A percentile compares a stretch with the other conserved stretches of the same genome.
These are phyloP conservation scores for Drosophila heteroneura DNA, from an alignment of 2,888 invertebrate species.

Conservation along the genomic window DNA sequence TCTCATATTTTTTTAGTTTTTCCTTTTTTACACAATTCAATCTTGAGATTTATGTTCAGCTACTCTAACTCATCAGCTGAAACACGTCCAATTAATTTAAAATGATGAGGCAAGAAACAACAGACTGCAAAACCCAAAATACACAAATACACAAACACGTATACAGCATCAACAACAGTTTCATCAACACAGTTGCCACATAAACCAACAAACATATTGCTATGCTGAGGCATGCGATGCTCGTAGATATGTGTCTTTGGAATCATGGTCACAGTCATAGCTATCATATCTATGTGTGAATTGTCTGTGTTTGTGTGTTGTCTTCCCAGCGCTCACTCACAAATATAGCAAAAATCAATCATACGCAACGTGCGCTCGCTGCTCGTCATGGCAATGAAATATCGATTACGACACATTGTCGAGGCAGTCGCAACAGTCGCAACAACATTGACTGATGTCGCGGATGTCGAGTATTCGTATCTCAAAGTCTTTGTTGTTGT, in stretches of 20 bases:
- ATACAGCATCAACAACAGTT: conserved; percentile 27
- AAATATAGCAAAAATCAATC: conserved; percentile 66
- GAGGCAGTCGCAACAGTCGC: conserved; percentile 38
- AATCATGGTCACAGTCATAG: conserved; percentile 41
- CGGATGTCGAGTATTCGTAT: conserved; percentile 42
- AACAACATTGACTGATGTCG: conserved; percentile 55
- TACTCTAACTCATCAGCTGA: conserved; percentile 3
- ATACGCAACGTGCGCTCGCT: conserved; percentile 68
- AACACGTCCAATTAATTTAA: conserved; percentile 34
- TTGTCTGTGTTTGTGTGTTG: conserved; percentile 13
- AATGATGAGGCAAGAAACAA: conserved; percentile 31
- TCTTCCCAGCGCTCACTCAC: background rate
- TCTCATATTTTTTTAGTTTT: background rate
- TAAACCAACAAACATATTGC: conserved; percentile 2
- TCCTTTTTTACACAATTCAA: background rate
- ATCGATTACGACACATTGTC: conserved; percentile 75
- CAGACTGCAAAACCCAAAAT: background rate
- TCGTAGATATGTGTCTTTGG: conserved; percentile 25
- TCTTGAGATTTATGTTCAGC: conserved; percentile 10
- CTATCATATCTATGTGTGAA: conserved; percentile 20
- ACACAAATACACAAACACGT: background rate
- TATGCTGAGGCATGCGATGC: conserved; percentile 24
- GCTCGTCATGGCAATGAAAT: conserved; percentile 72
- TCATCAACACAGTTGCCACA: conserved; percentile 39
- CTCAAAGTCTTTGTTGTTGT: conserved; percentile 13